Conservation (phyloP, 2,797 vertebrate species). For the Hozukius guyotensis region DNA sequence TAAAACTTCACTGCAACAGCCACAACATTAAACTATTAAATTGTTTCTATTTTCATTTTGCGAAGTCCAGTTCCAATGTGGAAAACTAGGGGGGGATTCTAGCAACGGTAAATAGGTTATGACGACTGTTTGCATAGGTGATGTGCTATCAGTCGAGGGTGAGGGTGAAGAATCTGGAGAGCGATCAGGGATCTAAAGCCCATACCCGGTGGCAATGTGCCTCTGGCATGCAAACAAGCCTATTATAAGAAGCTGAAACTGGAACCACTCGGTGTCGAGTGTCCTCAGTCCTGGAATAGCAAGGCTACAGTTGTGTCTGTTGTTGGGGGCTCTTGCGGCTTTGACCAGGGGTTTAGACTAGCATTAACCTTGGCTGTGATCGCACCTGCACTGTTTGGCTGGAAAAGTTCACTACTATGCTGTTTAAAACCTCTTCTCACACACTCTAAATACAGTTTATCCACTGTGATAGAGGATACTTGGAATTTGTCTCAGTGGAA, state of each 20-base stretch:
- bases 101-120: conserved; percentile 41
- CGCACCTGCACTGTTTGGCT: conserved; percentile 16
- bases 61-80: background rate
- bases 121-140: conserved; percentile 42
- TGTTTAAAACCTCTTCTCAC: background rate
- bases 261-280: conserved; percentile 67
- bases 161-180: conserved; percentile 43
- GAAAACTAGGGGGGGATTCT: background rate
- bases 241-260: conserved; percentile 80
- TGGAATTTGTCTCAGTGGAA: background rate
- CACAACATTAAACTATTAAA: background rate
- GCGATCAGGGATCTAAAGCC: conserved; percentile 45
- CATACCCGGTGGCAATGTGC: conserved; percentile 24
- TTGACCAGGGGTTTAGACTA: conserved; percentile 1
- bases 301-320: conserved; percentile 72
- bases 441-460: background rate
- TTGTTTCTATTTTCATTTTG: background rate
- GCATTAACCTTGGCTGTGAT: conserved; percentile 1
- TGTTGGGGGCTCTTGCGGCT: conserved; percentile 56
- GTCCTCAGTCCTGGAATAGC: conserved; percentile 76
- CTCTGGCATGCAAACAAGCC: conserved; percentile 65
- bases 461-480: background rate
- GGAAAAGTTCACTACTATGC: background rate
- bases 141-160: conserved; percentile 20
- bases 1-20: background rate